These are phyloP conservation scores for Kryphioiulus occultus DNA, from an alignment of 2,888 invertebrate species.

Conservation along the genomic window DNA sequence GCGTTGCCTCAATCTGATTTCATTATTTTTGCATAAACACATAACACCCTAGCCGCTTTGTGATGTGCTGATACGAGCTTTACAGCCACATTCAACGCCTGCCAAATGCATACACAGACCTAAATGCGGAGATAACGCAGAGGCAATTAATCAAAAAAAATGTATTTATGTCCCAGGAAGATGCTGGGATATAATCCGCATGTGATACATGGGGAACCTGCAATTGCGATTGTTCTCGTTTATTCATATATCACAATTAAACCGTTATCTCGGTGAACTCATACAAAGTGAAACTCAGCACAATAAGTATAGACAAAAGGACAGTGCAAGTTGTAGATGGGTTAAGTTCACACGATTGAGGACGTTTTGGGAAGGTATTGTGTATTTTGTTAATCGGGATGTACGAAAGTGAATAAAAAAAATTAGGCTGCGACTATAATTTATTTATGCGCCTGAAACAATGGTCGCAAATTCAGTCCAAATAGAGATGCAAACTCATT, in stretches of 20 bases:
- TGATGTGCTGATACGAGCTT: neutral
- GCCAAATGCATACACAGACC: neutral
- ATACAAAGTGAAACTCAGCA: neutral
- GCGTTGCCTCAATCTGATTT: neutral
- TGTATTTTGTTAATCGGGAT: too few species aligned
- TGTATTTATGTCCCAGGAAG: neutral
- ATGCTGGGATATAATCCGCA: neutral
- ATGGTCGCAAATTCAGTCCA: too few species aligned
- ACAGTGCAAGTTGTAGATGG: neutral
- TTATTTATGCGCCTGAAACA: too few species aligned
- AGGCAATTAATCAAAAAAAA: neutral
- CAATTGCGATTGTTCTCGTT: neutral
- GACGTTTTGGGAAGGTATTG: neutral
- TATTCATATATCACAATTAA: neutral
- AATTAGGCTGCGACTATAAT: neutral
- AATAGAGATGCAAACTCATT: too few species aligned
- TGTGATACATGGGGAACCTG: neutral
- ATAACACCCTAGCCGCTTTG: neutral
- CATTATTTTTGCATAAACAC: neutral
- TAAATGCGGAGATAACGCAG: neutral
- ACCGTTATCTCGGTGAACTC: neutral
- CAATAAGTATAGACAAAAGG: neutral
- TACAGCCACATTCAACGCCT: neutral
- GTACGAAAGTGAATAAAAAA: too few species aligned
- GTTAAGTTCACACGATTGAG: neutral